Percentiles rank a stretch among this genome's conserved stretches.
Evolutionary conservation across 2,797 vertebrate species (phyloP).

Genomic region (Potorous gilbertii): DNA sequence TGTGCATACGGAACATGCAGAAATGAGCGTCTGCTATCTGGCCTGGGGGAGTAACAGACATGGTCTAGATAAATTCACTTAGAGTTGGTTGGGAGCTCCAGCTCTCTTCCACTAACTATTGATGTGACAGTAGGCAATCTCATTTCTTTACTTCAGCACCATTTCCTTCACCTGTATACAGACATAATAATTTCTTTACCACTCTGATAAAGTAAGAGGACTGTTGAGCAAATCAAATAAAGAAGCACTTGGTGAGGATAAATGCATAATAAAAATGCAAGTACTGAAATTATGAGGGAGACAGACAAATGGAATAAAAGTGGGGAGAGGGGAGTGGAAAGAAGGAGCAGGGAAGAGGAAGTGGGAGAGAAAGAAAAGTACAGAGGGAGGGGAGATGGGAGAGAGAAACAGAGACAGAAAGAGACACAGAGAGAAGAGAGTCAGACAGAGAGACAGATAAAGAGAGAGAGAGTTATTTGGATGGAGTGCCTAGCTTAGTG

Average conservation of each 20-base stretch:
- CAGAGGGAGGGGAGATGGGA: neutral
- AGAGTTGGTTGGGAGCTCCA: neutral
- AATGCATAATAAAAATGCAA: neutral
- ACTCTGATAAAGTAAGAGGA: accelerated
- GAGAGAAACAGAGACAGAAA: neutral
- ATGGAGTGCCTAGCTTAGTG: neutral
- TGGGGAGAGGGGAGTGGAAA: neutral
- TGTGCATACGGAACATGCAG: neutral
- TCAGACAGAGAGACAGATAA: too few relatives aligned
- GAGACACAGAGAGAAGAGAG: too few relatives aligned
- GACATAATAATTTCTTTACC: neutral
- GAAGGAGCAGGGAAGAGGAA: neutral
- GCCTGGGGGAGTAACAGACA: neutral
- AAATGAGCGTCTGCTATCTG: neutral
- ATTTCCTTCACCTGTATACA: neutral
- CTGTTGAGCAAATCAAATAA: neutral
- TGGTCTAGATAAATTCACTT: neutral
- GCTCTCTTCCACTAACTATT: too few relatives aligned
- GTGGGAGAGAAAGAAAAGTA: neutral
- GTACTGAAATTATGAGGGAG: neutral
- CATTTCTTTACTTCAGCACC: neutral
- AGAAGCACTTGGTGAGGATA: neutral
- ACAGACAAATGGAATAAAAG: neutral
- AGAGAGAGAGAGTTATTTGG: too few relatives aligned
- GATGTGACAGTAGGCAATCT: neutral